Evolutionary conservation across 2,888 invertebrate genomes (phyloP).

Genomic region (Chouioia cunea): DNA sequence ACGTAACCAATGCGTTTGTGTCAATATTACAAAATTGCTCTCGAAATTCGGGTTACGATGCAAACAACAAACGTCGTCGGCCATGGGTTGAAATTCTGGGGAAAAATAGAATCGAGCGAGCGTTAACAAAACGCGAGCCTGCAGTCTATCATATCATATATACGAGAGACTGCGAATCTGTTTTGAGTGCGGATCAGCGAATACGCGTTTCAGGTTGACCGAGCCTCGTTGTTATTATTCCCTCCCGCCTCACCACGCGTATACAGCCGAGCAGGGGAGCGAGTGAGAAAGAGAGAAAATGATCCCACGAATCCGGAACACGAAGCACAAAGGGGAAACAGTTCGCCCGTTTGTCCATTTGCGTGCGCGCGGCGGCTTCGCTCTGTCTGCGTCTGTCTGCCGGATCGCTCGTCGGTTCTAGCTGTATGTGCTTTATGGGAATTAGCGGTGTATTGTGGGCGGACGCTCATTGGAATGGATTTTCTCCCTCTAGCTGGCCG

Average conservation of each 20-base stretch:
- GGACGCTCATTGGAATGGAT: slow-evolving; percentile 61
- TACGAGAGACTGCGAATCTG: slow-evolving; percentile 47
- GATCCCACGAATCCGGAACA: slow-evolving; percentile 22
- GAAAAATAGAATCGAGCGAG: slow-evolving; percentile 4
- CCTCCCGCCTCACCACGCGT: slow-evolving; percentile 19
- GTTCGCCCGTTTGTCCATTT: slow-evolving; percentile 64
- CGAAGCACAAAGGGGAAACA: slow-evolving; percentile 40
- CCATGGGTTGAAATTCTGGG: too few species aligned
- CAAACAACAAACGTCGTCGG: neutral
- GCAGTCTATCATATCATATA: neutral
- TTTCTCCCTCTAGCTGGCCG: slow-evolving; percentile 53
- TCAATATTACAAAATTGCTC: slow-evolving; percentile 19
- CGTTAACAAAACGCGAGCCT: slow-evolving; percentile 19
- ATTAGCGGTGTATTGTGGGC: slow-evolving; percentile 67
- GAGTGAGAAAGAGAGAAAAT: slow-evolving; percentile 36
- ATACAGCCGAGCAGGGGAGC: neutral
- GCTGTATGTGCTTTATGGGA: slow-evolving; percentile 63
- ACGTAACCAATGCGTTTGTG: neutral
- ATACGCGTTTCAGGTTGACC: slow-evolving; percentile 53
- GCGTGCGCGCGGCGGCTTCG: slow-evolving; percentile 56
- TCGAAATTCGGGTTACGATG: slow-evolving; percentile 2
- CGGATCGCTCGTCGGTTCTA: neutral
- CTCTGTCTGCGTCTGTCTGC: neutral
- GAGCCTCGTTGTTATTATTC: slow-evolving; percentile 58
- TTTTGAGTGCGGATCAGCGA: slow-evolving; percentile 44